Percentiles rank a stretch among this genome's conserved stretches.
These are phyloP conservation scores for Heliornis fulica DNA, from an alignment of 2,113 vertebrate genomes.

Conservation along the genomic window DNA sequence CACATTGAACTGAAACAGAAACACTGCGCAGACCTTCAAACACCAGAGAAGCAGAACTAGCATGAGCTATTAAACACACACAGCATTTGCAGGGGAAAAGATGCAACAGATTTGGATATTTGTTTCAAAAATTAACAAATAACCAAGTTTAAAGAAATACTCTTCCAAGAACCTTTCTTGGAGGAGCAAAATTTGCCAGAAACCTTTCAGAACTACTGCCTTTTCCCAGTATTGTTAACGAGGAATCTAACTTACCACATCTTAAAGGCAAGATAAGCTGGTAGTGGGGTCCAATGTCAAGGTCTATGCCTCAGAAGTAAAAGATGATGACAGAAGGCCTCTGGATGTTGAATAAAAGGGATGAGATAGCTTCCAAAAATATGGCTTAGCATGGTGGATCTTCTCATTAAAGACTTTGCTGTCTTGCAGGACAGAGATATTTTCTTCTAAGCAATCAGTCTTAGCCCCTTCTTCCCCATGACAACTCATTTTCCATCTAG, in stretches of 20 bases:
- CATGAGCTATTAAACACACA: neutral
- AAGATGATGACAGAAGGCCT: neutral
- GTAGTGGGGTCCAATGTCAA: neutral
- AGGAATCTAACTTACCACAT: neutral
- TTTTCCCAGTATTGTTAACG: neutral
- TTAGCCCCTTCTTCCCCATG: neutral
- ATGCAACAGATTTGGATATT: neutral
- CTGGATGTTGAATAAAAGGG: neutral
- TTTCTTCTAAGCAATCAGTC: neutral
- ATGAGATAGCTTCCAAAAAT: neutral
- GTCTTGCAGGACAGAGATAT: neutral
- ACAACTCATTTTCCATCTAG: neutral
- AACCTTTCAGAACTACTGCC: neutral
- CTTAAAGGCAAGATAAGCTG: neutral
- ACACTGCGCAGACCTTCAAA: neutral
- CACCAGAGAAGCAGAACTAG: neutral
- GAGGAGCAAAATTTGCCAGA: neutral
- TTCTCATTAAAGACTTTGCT: neutral
- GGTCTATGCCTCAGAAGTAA: neutral
- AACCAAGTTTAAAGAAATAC: neutral
- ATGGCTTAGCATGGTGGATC: neutral
- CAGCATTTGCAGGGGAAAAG: rapidly evolving
- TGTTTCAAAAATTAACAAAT: neutral
- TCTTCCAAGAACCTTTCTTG: neutral
- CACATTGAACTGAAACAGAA: neutral